Evolutionary conservation across 1,140 invertebrate species (phyloP).

Genomic region (Drosophila littoralis): DNA sequence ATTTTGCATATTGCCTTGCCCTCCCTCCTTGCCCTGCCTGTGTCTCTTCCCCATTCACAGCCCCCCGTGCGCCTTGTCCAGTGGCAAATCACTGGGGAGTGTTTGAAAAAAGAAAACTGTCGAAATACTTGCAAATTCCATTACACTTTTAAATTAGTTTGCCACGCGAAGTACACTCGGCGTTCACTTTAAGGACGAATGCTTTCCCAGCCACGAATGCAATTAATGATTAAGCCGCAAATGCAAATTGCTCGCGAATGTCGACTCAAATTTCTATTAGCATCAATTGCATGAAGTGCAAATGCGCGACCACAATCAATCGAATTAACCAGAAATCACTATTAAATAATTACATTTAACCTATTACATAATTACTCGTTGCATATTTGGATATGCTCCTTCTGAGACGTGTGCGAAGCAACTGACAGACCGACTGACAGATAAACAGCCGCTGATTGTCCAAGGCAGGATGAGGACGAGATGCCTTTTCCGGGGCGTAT

Average conservation of each 20-base stretch:
- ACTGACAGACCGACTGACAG: constrained; percentile 29
- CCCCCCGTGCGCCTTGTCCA: background rate
- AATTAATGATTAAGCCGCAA: constrained; percentile 61
- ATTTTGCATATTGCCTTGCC: constrained; percentile 65
- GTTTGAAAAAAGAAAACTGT: constrained; percentile 43
- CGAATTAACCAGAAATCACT: constrained; percentile 58
- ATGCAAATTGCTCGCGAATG: constrained; percentile 32
- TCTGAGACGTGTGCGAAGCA: constrained; percentile 33
- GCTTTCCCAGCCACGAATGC: constrained; percentile 42
- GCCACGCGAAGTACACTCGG: constrained; percentile 30
- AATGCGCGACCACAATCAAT: constrained; percentile 15
- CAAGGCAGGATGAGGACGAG: background rate
- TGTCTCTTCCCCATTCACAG: background rate
- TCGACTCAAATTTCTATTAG: constrained; percentile 29
- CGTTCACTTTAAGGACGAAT: constrained; percentile 43
- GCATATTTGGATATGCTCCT: constrained; percentile 6
- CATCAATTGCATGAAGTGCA: constrained; percentile 19
- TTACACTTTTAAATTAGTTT: constrained; percentile 79
- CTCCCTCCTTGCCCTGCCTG: background rate
- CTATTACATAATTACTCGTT: constrained; percentile 44
- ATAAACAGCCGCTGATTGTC: constrained; percentile 1
- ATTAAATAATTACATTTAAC: constrained; percentile 46
- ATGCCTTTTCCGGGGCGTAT: constrained; percentile 18
- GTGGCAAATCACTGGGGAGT: constrained; percentile 17
- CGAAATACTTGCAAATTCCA: constrained; percentile 63